Conservation (phyloP, 2,888 invertebrate genomes). For the Cantharis lateralis region DNA sequence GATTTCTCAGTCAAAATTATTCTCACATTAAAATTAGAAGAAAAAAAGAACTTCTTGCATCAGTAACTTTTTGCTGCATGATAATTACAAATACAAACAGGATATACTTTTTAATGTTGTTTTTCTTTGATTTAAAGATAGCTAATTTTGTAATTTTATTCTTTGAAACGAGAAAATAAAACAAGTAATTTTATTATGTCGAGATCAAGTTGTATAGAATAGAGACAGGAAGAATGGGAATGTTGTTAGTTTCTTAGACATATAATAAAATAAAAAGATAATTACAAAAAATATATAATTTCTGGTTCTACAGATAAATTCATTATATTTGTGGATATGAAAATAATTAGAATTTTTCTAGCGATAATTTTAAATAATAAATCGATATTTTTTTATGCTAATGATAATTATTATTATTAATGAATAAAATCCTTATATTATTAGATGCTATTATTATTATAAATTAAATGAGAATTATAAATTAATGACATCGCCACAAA, state of each 20-base stretch:
- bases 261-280: conserved; percentile 34
- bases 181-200: background rate
- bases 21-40: background rate
- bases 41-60: background rate
- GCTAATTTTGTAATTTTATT: background rate
- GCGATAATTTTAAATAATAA: conserved; percentile 30
- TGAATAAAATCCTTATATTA: conserved; percentile 1
- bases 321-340: conserved; percentile 40
- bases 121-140: background rate
- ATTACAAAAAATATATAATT: conserved; percentile 42
- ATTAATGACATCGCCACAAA: conserved; percentile 20
- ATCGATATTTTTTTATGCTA: background rate
- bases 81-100: background rate
- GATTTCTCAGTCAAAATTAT: background rate
- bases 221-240: conserved; percentile 9
- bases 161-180: background rate
- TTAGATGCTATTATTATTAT: background rate
- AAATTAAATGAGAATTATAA: conserved; percentile 1
- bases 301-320: conserved; percentile 40
- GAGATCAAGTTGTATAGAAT: background rate
- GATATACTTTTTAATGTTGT: background rate
- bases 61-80: background rate
- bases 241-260: conserved; percentile 7
- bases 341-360: conserved; percentile 25
- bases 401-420: background rate